A percentile compares a stretch with the other conserved stretches of the same genome.
Evolutionary conservation across 2,113 vertebrate genomes (phyloP).

Genomic region (Amphilophus citrinellus): DNA sequence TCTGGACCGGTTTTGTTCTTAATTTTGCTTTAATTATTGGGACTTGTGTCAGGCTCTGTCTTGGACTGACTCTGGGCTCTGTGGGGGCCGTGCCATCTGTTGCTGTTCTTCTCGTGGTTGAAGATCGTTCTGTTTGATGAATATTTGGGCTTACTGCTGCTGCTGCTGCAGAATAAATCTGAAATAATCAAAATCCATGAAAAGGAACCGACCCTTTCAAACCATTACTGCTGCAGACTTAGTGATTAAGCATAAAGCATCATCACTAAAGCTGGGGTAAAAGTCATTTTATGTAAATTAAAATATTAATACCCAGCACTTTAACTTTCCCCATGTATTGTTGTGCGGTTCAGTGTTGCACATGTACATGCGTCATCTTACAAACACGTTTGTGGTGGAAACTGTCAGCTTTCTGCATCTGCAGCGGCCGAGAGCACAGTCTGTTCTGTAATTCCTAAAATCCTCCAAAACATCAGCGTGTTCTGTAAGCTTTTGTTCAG

Average conservation of each 20-base stretch:
- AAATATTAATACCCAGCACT: background rate
- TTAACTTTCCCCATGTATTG: background rate
- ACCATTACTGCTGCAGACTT: background rate
- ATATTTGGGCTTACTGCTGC: background rate
- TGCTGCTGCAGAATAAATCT: background rate
- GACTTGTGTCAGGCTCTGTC: background rate
- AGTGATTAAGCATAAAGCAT: background rate
- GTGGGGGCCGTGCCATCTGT: background rate
- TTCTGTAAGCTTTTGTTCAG: constrained; percentile 68
- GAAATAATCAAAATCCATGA: background rate
- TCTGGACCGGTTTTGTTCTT: background rate
- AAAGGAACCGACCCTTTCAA: background rate
- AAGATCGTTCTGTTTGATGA: background rate
- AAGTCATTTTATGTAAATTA: background rate
- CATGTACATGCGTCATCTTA: background rate
- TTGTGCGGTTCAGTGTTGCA: background rate
- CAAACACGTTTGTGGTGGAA: background rate
- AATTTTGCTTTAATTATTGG: background rate
- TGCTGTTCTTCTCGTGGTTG: background rate
- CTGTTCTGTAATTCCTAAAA: constrained; percentile 54
- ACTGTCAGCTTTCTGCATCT: constrained; percentile 30
- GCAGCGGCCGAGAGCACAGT: constrained; percentile 29
- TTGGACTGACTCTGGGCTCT: background rate
- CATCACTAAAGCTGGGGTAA: background rate
- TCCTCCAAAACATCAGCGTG: constrained; percentile 45